A percentile compares a stretch with the other conserved stretches of the same genome.
phyloP scores from a whole-genome alignment of 2,888 invertebrate species.

The Epirrhoe alternata region DNA sequence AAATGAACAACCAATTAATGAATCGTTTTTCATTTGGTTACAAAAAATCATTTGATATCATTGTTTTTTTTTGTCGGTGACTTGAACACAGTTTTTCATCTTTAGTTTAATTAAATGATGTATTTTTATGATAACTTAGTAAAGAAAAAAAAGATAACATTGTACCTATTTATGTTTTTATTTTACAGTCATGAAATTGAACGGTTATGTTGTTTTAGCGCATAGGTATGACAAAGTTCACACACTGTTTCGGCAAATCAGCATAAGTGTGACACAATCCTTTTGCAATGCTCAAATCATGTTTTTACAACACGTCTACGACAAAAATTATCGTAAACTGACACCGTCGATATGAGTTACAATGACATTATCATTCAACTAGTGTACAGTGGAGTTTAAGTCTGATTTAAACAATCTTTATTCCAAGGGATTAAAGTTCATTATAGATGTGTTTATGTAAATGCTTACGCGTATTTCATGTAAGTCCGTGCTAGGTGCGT shows the following conservation, averaged over 20 bases:
- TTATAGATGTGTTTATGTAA: constrained; percentile 8
- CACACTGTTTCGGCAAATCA: too few species aligned
- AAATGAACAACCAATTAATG: too few species aligned
- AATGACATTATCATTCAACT: constrained; percentile 45
- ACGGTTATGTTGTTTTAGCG: neutral
- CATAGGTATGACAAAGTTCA: too few species aligned
- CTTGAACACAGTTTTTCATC: too few species aligned
- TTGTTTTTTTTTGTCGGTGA: too few species aligned
- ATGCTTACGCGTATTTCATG: constrained; percentile 30
- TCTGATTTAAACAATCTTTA: constrained; percentile 15
- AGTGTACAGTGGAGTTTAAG: constrained; percentile 30
- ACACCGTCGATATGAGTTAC: constrained; percentile 38
- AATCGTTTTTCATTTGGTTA: too few species aligned
- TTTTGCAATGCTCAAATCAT: neutral
- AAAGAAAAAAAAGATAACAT: too few species aligned
- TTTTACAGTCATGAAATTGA: neutral
- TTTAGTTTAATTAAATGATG: too few species aligned
- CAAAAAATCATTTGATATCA: too few species aligned
- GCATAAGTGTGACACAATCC: constrained; percentile 5
- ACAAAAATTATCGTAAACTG: constrained; percentile 19
- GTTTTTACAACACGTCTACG: constrained; percentile 13
- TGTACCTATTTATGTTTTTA: too few species aligned
- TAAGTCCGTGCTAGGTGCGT: constrained; percentile 49
- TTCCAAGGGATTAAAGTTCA: constrained; percentile 20
- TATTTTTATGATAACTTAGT: too few species aligned